Evolutionary conservation across 2,888 invertebrate species (phyloP).

Genomic region (Sinohyriopsis cumingii): DNA sequence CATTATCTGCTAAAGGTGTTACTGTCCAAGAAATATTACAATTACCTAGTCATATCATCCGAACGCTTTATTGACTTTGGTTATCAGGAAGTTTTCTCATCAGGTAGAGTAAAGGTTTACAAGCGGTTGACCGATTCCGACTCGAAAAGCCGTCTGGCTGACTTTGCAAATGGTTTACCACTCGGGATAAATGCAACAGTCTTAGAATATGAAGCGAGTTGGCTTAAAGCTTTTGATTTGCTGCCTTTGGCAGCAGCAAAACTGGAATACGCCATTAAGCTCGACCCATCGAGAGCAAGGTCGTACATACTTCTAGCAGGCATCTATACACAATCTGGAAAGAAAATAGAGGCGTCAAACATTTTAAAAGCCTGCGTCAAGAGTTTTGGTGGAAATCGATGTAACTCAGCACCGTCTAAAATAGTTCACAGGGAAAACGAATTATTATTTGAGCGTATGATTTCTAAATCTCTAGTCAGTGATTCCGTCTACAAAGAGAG

Average conservation of each 20-base stretch:
- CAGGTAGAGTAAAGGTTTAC: conserved; percentile 44
- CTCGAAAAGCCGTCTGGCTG: conserved; percentile 16
- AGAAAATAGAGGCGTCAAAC: not conserved
- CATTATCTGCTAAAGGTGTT: conserved; percentile 38
- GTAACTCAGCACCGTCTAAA: too few species aligned
- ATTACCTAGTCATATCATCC: conserved; percentile 42
- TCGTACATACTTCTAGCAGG: conserved; percentile 30
- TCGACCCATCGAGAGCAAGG: conserved; percentile 23
- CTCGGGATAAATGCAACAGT: conserved; percentile 40
- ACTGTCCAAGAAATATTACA: conserved; percentile 37
- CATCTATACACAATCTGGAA: conserved; percentile 3
- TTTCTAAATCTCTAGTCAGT: too few species aligned
- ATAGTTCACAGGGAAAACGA: too few species aligned
- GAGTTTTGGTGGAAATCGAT: not conserved
- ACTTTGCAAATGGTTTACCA: conserved; percentile 21
- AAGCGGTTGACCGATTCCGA: conserved; percentile 19
- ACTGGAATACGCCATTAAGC: conserved; percentile 19
- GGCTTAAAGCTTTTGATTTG: conserved; percentile 38
- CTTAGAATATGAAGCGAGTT: conserved; percentile 49
- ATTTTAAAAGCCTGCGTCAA: conserved; percentile 4
- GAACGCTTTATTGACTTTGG: conserved; percentile 31
- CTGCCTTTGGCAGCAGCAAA: conserved; percentile 34
- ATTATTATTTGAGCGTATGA: too few species aligned
- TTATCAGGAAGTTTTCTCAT: conserved; percentile 40
- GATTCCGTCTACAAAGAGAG: too few species aligned